Evolutionary conservation across 1,140 invertebrate species (phyloP).

Genomic region (Pseudobourletiella spinata): DNA sequence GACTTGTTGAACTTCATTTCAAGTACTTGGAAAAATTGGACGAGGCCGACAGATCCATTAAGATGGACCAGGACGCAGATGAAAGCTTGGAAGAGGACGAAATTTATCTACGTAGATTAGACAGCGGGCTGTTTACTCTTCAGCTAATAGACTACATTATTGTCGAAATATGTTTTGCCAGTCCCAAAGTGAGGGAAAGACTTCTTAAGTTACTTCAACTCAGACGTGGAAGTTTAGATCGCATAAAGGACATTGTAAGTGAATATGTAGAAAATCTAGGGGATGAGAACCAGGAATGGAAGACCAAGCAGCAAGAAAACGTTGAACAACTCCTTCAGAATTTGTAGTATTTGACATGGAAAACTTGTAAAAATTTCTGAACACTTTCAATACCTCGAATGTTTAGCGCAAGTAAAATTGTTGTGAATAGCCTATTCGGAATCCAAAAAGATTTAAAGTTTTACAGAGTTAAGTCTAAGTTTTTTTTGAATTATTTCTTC

Average conservation of each 20-base stretch:
- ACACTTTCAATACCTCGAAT: too few species aligned
- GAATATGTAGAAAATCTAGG: conserved; percentile 94
- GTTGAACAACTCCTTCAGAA: conserved; percentile 49
- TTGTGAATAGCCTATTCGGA: too few species aligned
- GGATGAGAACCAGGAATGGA: conserved; percentile 72
- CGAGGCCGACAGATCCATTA: conserved; percentile 66
- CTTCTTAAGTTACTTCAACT: conserved; percentile 82
- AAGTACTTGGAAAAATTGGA: conserved; percentile 94
- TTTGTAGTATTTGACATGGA: background rate
- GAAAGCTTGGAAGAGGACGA: conserved; percentile 62
- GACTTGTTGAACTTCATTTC: conserved; percentile 91
- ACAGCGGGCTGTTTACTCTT: conserved; percentile 88
- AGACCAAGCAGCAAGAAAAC: conserved; percentile 79
- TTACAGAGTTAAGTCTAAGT: too few species aligned
- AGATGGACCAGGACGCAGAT: conserved; percentile 49
- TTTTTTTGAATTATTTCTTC: too few species aligned
- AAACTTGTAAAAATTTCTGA: background rate
- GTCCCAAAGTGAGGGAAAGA: conserved; percentile 70
- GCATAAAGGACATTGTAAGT: conserved; percentile 67
- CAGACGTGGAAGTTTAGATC: conserved; percentile 80
- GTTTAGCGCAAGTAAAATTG: too few species aligned
- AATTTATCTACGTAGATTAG: conserved; percentile 76
- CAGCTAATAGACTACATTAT: conserved; percentile 94
- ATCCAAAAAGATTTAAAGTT: too few species aligned
- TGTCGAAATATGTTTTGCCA: conserved; percentile 76